Base-by-base conservation (phyloP, 30 jellyfish, hydroid and myxozoan genomes). In the Mastigias papua region DNA sequence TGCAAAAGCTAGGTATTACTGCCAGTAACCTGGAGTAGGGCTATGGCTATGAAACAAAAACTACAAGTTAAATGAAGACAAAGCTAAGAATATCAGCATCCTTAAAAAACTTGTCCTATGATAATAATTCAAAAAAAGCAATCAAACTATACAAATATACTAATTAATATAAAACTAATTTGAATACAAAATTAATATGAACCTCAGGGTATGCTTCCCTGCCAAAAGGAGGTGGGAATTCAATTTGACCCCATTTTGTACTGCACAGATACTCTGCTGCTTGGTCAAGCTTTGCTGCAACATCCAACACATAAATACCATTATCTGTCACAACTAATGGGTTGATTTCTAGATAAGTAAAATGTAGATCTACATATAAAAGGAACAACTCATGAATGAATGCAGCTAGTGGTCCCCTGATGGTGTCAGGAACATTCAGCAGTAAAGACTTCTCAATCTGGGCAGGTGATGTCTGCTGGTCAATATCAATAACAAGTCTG, bases 191-290 rank as follows among this genome's bases (percentile, higher is more conserved):
- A 1, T 34, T 3, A 54, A 20, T 16, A 0, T 60, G 10, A 72
- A 92, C 98, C 92, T 92, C 98, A 16, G 97, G 98, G 65, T 86
- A 92, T 6, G 98, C 97, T 49, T 93, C 97, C 29, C 98, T 37
- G 4, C 98, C 98, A 82, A 93, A 93, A 10, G 98, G 97, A 1
- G 97, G 97, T 22, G 98, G 98, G 37, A 88, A 93, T 11, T 60
- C 86, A 9, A 89, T 61, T 67, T 74, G 48, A 23, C 98, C 97
- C 98, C 98, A 93, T 63, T 88, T 78, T 50, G 95, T 76, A 60
- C 97, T 88, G 81, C 98, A 93, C 37, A 93, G 80, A 34, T 70
- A 93, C 63, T 93, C 98, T 5, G 98, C 98, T 9, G 97, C 91
- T 68, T 88, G 97, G 65, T 93, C 98, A 20, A 93, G 73, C 37